Base-by-base conservation (phyloP, 2,113 vertebrate species). In the Dolichallabes microphthalmus region DNA sequence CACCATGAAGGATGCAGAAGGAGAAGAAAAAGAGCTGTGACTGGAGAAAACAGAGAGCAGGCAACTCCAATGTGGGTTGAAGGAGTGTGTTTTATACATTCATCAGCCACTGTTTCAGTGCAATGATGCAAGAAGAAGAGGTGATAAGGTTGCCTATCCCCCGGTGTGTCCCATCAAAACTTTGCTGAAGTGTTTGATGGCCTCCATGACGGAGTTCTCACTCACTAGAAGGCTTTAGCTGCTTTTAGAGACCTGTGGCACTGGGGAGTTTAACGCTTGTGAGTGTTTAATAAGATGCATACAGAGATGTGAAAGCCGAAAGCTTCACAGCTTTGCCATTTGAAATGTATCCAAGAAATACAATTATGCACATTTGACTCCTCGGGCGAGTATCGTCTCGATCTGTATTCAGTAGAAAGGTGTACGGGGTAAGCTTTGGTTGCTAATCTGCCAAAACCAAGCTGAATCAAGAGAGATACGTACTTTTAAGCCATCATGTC, bases 1-100 rank as follows among this genome's bases (percentile, higher is more conserved):
- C 93, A 93, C 91, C 89, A 92, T 87, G 53, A 91, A 93, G 89
- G 91, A 93, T 92, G 91, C 91, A 89, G 90, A 20, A 86, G 84
- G 88, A 68, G 15, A 22, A 80, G 39, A 66, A 60, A 77, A 73
- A 71, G 35, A 53, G 69, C 74, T 78, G 55, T 32, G 76, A 25
- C 19, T 32, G 30, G 61, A 53, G 57, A 20, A 63, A 52, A 60
- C 27, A 63, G 76, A 78, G 68, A 45, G 52, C 30, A 77, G 86
- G 63, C 71, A 84, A 64, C 3, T 25, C 52, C 35, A 81, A 55
- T 57, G 76, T 78, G 80, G 57, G 45, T 32, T 76, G n/a, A 81
- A 58, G 60, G 35, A 35, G 71, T 39, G 83, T 52, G 73, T 83
- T 83, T 78, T 53, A 79, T 58, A 50, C 25, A 83, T 82, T 79